Percentiles rank a stretch among this genome's conserved stretches.
Conservation (phyloP, 2,888 invertebrate species). For the Acanthosepion pharaonis region DNA sequence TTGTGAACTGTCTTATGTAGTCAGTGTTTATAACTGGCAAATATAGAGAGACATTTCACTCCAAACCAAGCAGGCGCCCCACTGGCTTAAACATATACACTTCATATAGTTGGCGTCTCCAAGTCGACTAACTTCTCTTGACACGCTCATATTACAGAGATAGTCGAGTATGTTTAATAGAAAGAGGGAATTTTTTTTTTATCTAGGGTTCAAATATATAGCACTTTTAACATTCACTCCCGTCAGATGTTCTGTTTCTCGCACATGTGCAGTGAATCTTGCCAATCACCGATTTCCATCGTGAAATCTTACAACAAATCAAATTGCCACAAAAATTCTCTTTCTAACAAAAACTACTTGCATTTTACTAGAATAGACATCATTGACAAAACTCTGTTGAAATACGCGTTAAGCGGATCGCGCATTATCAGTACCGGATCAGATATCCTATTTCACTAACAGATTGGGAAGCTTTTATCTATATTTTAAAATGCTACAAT, state of each 20-base stretch:
- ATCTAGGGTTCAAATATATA: neutral
- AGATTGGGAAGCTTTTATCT: too few species aligned
- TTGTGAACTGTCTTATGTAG: neutral
- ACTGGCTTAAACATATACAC: neutral
- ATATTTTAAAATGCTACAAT: too few species aligned
- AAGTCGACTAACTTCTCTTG: neutral
- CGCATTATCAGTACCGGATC: too few species aligned
- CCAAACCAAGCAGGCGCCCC: neutral
- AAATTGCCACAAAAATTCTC: too few species aligned
- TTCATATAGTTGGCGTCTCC: neutral
- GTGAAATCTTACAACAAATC: too few species aligned
- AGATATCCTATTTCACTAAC: too few species aligned
- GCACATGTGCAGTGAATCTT: too few species aligned
- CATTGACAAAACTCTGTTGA: too few species aligned
- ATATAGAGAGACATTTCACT: neutral
- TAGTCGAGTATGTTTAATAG: slow-evolving; percentile 14
- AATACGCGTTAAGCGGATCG: too few species aligned
- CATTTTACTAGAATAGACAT: too few species aligned
- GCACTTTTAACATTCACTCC: neutral
- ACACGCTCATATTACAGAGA: slow-evolving; percentile 9
- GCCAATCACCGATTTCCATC: too few species aligned
- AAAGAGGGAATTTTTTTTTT: neutral
- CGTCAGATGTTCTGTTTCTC: neutral
- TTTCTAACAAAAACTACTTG: too few species aligned
- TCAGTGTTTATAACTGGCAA: neutral